Evolutionary conservation across 1,140 invertebrate species (phyloP).

Genomic region (Globodera rostochiensis): DNA sequence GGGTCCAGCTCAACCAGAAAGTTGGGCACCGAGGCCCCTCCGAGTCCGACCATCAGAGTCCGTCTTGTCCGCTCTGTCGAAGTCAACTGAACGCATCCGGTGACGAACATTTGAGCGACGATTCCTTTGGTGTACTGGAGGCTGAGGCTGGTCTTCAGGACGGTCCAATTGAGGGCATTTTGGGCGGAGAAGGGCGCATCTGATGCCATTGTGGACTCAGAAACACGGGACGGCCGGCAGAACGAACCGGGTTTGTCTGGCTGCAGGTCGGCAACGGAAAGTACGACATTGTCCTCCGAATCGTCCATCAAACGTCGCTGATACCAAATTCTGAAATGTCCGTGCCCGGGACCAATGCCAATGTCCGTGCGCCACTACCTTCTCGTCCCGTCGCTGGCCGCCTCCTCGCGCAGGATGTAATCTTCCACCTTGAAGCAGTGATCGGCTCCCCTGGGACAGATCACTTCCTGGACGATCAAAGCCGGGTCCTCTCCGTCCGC

Average conservation of each 20-base stretch:
- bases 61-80: background rate
- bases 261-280: background rate
- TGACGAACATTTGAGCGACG: constrained; percentile 1
- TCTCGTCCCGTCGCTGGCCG: background rate
- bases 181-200: constrained; percentile 1
- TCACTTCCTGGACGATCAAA: constrained; percentile 12
- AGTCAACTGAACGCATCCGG: background rate
- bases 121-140: constrained; percentile 4
- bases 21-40: constrained; percentile 3
- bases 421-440: constrained; percentile 28
- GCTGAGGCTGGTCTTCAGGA: background rate
- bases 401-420: background rate
- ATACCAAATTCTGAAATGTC: constrained; percentile 1
- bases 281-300: background rate
- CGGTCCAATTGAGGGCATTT: constrained; percentile 5
- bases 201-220: constrained; percentile 7
- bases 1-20: constrained; percentile 4
- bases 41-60: constrained; percentile 16
- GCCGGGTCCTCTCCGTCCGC: background rate
- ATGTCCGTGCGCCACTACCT: background rate
- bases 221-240: background rate
- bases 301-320: constrained; percentile 9
- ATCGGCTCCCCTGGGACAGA: constrained; percentile 3
- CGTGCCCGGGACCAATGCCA: background rate
- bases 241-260: constrained; percentile 12